Conservation (phyloP, 1,140 invertebrate genomes). For the Lasioglossum baleicum region DNA sequence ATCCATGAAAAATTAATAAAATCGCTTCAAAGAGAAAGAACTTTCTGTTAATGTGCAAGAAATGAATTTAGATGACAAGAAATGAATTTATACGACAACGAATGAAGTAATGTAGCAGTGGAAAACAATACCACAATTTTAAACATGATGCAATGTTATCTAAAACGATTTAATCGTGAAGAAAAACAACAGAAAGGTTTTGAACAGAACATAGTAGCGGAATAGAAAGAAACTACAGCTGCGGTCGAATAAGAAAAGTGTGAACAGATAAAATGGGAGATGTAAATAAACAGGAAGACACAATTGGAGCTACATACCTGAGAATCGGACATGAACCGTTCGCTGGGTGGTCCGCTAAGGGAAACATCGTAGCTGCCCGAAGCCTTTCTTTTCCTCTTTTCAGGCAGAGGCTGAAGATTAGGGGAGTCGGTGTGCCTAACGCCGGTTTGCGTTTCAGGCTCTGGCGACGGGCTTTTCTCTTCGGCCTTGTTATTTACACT, state of each 20-base stretch:
- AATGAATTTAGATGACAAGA: background rate
- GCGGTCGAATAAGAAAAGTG: too few species aligned
- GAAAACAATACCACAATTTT: background rate
- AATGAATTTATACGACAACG: background rate
- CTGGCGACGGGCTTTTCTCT: slow-evolving; percentile 74
- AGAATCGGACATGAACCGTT: slow-evolving; percentile 84
- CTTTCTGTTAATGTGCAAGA: background rate
- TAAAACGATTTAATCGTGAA: too few species aligned
- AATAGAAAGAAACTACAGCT: background rate
- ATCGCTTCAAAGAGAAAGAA: background rate
- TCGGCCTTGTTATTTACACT: slow-evolving; percentile 81
- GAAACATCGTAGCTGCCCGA: slow-evolving; percentile 85
- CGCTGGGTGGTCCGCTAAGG: slow-evolving; percentile 83
- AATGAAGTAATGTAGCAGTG: background rate
- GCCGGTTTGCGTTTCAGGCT: slow-evolving; percentile 70
- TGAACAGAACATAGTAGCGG: background rate
- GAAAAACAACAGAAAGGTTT: too few species aligned
- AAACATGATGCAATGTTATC: background rate
- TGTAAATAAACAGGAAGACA: background rate
- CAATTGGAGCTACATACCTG: slow-evolving; percentile 77
- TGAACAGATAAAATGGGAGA: background rate
- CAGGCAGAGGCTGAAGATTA: slow-evolving; percentile 76
- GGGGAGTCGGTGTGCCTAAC: slow-evolving; percentile 73
- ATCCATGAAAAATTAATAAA: background rate
- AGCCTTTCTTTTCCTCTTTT: slow-evolving; percentile 86